Evolutionary conservation across 2,797 vertebrate genomes (phyloP), one percentile per base, ranked within the genome.

Genomic region (Knipowitschia caucasica): DNA sequence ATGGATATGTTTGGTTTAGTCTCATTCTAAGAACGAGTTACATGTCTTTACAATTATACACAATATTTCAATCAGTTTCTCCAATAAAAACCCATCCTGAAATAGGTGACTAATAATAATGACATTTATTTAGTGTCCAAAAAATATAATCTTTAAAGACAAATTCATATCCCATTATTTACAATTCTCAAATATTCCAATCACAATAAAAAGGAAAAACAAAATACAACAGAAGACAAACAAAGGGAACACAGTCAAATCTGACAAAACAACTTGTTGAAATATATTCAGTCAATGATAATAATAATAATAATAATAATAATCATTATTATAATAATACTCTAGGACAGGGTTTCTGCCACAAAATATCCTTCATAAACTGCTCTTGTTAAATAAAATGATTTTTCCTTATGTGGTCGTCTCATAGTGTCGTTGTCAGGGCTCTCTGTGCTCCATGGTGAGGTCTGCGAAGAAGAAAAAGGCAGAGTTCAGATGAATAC

Each of bases 81-180:
- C 15, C 18, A 63, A 23, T 7, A 69, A 56, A 50, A 51, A 31
- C 17, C 69, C 59, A 77, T 66, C n/a, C 35, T 53, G 63, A 78
- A 77, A 78, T 77, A 82, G 78, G 75, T 75, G 68, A 79, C 80
- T 84, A 49, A 49, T 49, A 49, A 86, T 82, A 82, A 74, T 77
- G 80, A 87, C 84, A 86, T 86, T 83, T 87, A 87, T 87, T 89
- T 86, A 75, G 74, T 83, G 84, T 64, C 76, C 72, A 56, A 86
- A 89, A 86, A 86, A 89, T 89, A 89, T 86, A 89, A 75, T 86
- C 81, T 87, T 86, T 87, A 82, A 84, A 86, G 82, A 84, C 81
- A 86, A 86, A 85, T 86, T 74, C 81, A 79, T 87, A 83, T 82
- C 77, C 77, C 68, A 74, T 88, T n/a, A 86, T 89, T 86, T 88